Base-by-base conservation (phyloP, 1,140 invertebrate species). In the Grapholita molesta region DNA sequence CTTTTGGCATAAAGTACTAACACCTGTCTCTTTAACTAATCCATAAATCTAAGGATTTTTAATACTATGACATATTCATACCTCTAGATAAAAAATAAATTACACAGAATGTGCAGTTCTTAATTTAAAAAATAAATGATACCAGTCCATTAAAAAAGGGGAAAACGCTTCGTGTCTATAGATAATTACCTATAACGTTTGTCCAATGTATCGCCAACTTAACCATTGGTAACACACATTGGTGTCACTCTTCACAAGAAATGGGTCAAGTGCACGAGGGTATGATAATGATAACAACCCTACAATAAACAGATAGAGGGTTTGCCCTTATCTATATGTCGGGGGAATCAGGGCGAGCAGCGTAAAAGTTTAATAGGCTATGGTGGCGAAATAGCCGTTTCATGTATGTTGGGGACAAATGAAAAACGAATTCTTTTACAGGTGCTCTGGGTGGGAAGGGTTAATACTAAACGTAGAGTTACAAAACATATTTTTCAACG, bases 191-290 rank as follows among this genome's bases (percentile, higher is more conserved):
- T 21, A 48, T 21, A 48, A 8, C 9, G 21, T 48, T 48, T 21
- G 21, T 48, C 15, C 3, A 48, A 48, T 7, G 18, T 1, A 21
- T 1, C 18, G 8, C 3, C 15, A 48, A 48, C 42, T 21, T 9
- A 48, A 48, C 42, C 42, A 48, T 48, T 21, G 21, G 42, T 48
- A 48, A 48, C 42, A 12, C 42, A n/a, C 12, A 5, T n/a, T n/a
- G n/a, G 12, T 21, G 42, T 48, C 42, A 48, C 18, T 8, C 25
- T 23, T 57, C 65, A 73, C 71, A 71, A 71, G 71, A 81, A 79
- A 81, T 81, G 69, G 76, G 76, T 78, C 76, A 78, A 67, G 69
- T 70, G 52, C 65, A 21, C 9, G 25, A 66, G 65, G 70, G 38
- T 42, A 67, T 55, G 68, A 21, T 53, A 52, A 67, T 55, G 68